Base-by-base conservation (phyloP, 2,888 invertebrate genomes). In the Dicyrtomina minuta region DNA sequence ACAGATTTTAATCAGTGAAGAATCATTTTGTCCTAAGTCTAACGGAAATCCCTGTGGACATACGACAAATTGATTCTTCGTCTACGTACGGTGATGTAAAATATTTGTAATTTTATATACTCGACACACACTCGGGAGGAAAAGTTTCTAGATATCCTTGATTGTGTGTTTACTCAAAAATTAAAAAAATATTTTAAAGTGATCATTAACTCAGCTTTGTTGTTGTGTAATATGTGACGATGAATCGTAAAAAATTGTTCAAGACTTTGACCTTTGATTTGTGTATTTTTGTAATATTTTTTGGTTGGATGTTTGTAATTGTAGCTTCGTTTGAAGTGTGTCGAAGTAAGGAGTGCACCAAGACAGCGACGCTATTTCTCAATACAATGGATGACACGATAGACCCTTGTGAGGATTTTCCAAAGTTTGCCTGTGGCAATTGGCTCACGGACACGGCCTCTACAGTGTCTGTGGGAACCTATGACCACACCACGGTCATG, bases 401-500 rank as follows among this genome's bases (percentile, higher is more conserved):
- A 13, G 73, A 75, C 17, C 59, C 64, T 33, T 65, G 61, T 60
- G 58, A 68, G 2, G 70, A 74, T 51, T 74, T 74, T 59, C 68
- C 70, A n/a, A 67, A 67, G 22, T 74, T 74, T 46, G 69, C 74
- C 10, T 73, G 78, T 62, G 78, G 78, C 12, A 77, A 75, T 58
- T 78, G 76, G 76, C 71, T 78, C 15, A 71, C 71, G 5, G 78
- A 78, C 53, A 77, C 76, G 5, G 75, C 74, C 15, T 66, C 72
- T 0, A 74, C 73, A 10, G 74, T 73, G 17, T 72, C 74, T 13
- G 73, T 75, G 1, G 74, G 75, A 8, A 59, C 72, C 10, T 78
- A 75, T 70, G 78, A 78, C 51, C 78, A 78, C 49, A 78, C 78
- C 1, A 77, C 78, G 0, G 73, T 78, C 13, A 78, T 78, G 78